A percentile compares a stretch with the other conserved stretches of the same genome.
phyloP scores from a whole-genome alignment of 2,888 invertebrate genomes.

The Trichopria drosophilae region DNA sequence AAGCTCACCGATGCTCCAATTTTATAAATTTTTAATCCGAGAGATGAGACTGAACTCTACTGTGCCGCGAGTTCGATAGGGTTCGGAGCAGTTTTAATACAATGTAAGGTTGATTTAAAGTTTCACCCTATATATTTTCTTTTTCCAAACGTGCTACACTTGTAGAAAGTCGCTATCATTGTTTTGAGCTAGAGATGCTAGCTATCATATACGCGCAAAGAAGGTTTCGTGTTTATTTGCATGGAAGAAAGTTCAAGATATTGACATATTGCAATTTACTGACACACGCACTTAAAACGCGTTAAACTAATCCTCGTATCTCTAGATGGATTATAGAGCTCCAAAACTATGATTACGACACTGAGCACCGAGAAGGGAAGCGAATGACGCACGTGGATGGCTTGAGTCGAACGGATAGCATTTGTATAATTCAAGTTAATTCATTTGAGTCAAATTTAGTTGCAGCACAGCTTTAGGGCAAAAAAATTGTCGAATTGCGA shows the following conservation, averaged over 20 bases:
- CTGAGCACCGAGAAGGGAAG: too few species aligned
- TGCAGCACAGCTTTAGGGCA: too few species aligned
- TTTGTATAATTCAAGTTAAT: conserved; percentile 14
- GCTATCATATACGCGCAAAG: not conserved
- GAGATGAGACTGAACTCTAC: conserved; percentile 4
- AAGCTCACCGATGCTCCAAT: not conserved
- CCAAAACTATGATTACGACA: conserved; percentile 37
- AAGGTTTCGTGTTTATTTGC: too few species aligned
- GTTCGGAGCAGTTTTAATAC: conserved; percentile 12
- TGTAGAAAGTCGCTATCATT: too few species aligned
- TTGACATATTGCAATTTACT: too few species aligned
- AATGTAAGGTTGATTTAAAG: not conserved
- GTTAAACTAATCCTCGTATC: conserved; percentile 43
- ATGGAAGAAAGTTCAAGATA: too few species aligned
- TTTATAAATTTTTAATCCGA: conserved; percentile 1
- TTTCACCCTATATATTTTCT: conserved; percentile 9
- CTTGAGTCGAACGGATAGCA: conserved; percentile 25
- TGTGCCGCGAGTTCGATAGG: conserved; percentile 3
- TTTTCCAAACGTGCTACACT: too few species aligned
- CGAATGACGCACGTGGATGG: too few species aligned
- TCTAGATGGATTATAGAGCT: conserved; percentile 40
- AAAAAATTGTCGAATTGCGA: conserved; percentile 15
- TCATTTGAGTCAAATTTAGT: conserved; percentile 16
- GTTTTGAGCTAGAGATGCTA: too few species aligned
- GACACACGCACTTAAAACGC: too few species aligned